Conservation (phyloP, 1,140 invertebrate species). For the Copidosoma floridanum region DNA sequence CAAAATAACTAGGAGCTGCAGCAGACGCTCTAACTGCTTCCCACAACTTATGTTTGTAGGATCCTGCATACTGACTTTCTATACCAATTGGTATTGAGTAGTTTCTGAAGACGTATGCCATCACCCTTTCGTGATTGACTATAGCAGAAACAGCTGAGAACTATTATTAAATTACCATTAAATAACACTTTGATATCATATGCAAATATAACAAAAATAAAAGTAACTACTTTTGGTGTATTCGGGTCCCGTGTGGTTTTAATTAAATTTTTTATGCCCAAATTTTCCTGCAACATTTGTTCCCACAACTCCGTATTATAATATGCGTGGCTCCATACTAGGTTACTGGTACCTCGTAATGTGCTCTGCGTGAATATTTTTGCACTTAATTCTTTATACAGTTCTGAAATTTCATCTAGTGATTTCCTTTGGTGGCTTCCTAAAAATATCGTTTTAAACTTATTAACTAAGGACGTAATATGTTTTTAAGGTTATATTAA, state of each 20-base stretch:
- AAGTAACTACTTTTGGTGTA: slow-evolving; percentile 63
- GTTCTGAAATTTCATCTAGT: slow-evolving; percentile 63
- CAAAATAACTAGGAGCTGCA: slow-evolving; percentile 90
- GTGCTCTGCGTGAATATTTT: slow-evolving; percentile 73
- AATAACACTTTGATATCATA: not conserved
- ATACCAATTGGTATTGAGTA: slow-evolving; percentile 77
- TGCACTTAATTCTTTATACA: slow-evolving; percentile 70
- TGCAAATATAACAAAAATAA: not conserved
- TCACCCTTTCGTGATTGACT: slow-evolving; percentile 75
- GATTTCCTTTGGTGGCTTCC: slow-evolving; percentile 60
- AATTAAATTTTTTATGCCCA: slow-evolving; percentile 69
- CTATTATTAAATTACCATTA: slow-evolving; percentile 46
- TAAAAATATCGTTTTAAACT: slow-evolving; percentile 36
- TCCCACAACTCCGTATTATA: slow-evolving; percentile 89
- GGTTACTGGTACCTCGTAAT: slow-evolving; percentile 71
- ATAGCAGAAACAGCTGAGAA: slow-evolving; percentile 77
- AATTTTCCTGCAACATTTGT: slow-evolving; percentile 70
- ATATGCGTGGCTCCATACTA: slow-evolving; percentile 86
- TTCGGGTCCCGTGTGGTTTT: slow-evolving; percentile 62
- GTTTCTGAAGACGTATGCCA: slow-evolving; percentile 88
- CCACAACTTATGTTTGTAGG: slow-evolving; percentile 74
- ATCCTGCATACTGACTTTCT: slow-evolving; percentile 78
- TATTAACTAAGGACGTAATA: not conserved
- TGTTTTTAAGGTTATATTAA: not conserved
- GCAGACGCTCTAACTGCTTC: slow-evolving; percentile 87